phyloP scores from a whole-genome alignment of 2,113 vertebrate species.

The Xiphias gladius region DNA sequence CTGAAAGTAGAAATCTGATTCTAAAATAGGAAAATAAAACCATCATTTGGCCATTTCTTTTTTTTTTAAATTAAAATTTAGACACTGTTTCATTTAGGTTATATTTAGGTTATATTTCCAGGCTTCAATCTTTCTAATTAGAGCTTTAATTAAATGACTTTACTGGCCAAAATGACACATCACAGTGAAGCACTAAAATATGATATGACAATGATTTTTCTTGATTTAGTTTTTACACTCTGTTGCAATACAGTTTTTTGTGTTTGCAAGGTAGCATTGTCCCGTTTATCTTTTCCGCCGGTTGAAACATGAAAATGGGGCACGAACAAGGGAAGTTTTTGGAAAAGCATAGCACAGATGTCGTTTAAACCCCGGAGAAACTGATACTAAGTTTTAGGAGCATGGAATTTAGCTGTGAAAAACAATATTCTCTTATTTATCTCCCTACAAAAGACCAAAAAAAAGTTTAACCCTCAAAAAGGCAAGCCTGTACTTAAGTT shows the following conservation, averaged over 20 bases:
- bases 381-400: not conserved
- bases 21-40: not conserved
- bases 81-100: not conserved
- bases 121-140: not conserved
- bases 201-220: not conserved
- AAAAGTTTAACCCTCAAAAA: not conserved
- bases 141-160: not conserved
- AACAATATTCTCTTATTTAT: not conserved
- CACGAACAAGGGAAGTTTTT: not conserved
- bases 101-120: constrained; percentile 1
- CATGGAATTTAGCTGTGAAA: not conserved
- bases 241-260: no score
- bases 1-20: not conserved
- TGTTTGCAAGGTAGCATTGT: not conserved
- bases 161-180: no score
- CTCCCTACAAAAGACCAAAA: no score
- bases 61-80: not conserved
- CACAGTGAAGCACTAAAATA: not conserved
- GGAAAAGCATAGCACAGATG: constrained; percentile 18
- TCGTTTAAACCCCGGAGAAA: not conserved
- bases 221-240: not conserved
- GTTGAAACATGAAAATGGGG: constrained; percentile 24
- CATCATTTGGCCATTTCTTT: not conserved
- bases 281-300: not conserved
- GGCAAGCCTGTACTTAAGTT: not conserved